Percentiles rank a stretch among this genome's conserved stretches.
Conservation (phyloP, 2,888 invertebrate genomes). For the Plagiodera versicolora region DNA sequence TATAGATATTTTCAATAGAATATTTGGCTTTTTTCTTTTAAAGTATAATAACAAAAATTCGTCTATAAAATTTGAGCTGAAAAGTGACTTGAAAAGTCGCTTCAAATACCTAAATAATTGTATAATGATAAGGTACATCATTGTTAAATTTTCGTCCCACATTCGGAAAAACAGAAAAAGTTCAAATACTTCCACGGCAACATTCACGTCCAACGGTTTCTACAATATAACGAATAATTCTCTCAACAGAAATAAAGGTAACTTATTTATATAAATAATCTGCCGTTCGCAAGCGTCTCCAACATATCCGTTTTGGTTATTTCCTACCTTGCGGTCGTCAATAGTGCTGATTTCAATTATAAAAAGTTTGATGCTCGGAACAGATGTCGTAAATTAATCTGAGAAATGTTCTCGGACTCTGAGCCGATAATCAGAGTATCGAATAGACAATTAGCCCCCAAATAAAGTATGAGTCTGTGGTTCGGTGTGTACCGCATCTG, state of each 20-base stretch:
- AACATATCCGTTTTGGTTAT: no score
- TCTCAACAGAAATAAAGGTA: no score
- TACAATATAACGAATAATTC: no score
- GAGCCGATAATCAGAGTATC: neutral
- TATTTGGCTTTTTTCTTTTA: constrained; percentile 35
- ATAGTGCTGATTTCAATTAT: no score
- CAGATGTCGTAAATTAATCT: neutral
- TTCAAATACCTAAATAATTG: neutral
- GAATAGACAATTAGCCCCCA: neutral
- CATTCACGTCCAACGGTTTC: neutral
- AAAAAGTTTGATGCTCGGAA: no score
- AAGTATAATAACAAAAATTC: constrained; percentile 27
- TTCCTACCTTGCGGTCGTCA: no score
- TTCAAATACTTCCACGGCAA: neutral
- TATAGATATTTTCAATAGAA: constrained; percentile 33
- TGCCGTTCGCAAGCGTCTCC: no score
- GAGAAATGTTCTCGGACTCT: neutral
- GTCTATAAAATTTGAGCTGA: constrained; percentile 37
- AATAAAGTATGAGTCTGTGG: neutral
- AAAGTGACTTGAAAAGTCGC: constrained; percentile 22
- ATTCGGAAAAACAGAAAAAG: neutral
- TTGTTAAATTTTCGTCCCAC: neutral
- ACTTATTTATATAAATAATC: no score
- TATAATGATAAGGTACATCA: neutral
- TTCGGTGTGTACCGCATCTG: constrained; percentile 20